Evolutionary conservation across 2,888 invertebrate species (phyloP).

Genomic region (Ferdinandea cuprea): DNA sequence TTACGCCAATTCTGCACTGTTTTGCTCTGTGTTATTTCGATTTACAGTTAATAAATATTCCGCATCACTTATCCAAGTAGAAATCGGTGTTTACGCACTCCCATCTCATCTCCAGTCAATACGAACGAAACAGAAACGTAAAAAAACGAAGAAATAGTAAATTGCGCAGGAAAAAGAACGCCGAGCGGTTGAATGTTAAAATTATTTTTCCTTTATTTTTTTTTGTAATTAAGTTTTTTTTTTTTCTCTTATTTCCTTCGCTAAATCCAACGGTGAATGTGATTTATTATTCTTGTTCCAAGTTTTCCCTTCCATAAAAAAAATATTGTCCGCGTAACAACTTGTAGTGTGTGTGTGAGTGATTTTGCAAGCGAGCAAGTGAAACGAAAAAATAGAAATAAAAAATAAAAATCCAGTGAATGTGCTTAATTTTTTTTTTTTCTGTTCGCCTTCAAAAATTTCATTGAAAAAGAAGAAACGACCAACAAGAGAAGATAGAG

Average conservation of each 20-base stretch:
- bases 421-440: slow-evolving; percentile 50
- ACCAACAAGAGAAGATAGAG: slow-evolving; percentile 28
- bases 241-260: slow-evolving; percentile 16
- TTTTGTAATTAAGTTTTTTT: slow-evolving; percentile 17
- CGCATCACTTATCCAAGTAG: background rate
- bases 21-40: background rate
- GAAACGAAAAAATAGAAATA: slow-evolving; percentile 10
- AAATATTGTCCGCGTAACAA: slow-evolving; percentile 59
- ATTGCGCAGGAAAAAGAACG: slow-evolving; percentile 54
- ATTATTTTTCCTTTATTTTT: slow-evolving; percentile 5
- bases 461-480: slow-evolving; percentile 59
- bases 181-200: slow-evolving; percentile 44
- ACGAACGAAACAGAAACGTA: slow-evolving; percentile 30
- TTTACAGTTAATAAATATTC: slow-evolving; percentile 4
- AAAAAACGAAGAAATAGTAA: slow-evolving; percentile 28
- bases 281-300: slow-evolving; percentile 46
- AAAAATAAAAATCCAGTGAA: slow-evolving; percentile 43
- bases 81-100: slow-evolving; percentile 58
- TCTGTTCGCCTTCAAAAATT: slow-evolving; percentile 47
- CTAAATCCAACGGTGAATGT: slow-evolving; percentile 43
- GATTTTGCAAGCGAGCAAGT: slow-evolving; percentile 53
- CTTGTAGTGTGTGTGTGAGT: slow-evolving; percentile 32
- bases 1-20: background rate
- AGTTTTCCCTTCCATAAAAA: slow-evolving; percentile 25
- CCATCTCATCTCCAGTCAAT: slow-evolving; percentile 6